Evolutionary conservation across 2,797 vertebrate genomes (phyloP), one percentile per base, ranked within the genome.

Genomic region (Enteromius anoplus): DNA sequence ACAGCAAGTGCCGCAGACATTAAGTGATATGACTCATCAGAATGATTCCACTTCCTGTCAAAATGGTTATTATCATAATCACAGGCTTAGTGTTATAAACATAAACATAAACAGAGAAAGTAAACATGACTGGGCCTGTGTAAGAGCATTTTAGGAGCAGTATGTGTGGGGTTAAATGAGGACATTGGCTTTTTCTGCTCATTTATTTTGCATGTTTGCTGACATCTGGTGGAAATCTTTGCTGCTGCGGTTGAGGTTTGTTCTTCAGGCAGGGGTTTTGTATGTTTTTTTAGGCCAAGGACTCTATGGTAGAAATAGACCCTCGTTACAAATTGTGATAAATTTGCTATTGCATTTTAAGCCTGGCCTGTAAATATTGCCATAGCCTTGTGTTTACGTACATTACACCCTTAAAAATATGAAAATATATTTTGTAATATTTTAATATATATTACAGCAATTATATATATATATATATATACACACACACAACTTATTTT

Each of bases 221-320:
- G 68, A 72, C 79, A 62, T 81, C 79, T 72, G 26, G 53, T 47
- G 79, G 68, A 60, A 71, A 71, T 45, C 5, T 60, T 71, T 60
- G 68, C 21, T 70, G 21, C 5, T 71, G 37, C 10, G 1, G 4
- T 40, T 78, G 21, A 37, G 45, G 34, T 66, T 37, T 34, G 12
- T 17, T 53, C 17, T 34, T 34, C 15, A 65, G 29, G 3, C 5
- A 14, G 37, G 37, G 21, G 4, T 32, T 32, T 26, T 32, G 32
- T 11, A 5, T 40, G 2, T 12, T 12, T 42, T 6, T 70, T 70
- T 15, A 69, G 40, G 11, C 21, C 0, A 45, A 68, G 19, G 5
- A 68, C 11, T 11, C 2, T 0, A 17, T 10, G 15, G 5, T 51
- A 47, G 32, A 73, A 72, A 72, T 29, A 51, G 8, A 15, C 12